Evolutionary conservation across 2,888 invertebrate species (phyloP), one percentile per base, ranked within the genome.

Genomic region (Oscheius sp.): DNA sequence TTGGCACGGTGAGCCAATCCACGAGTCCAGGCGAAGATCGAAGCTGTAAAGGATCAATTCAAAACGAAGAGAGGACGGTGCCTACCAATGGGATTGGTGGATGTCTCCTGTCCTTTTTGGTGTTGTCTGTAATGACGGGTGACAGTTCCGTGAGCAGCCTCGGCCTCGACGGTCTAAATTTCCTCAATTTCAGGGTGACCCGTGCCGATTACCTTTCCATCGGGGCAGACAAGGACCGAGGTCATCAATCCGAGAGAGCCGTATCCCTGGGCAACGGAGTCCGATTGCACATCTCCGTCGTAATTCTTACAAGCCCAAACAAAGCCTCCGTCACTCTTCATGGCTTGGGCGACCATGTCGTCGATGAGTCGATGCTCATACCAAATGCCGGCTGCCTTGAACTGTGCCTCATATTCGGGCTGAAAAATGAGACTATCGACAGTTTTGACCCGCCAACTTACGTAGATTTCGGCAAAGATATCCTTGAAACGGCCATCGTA

Each of bases 281-380:
- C 98, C 0, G 96, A 96, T 90, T 99, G 98, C 0, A 99, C 98
- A 90, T 99, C 98, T 53, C 98, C 98, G 88, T 99, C 98, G 89
- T 99, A 99, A 90, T 99, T 99, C 90, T 99, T 99, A 90, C 98
- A 99, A 9, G 98, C 96, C 98, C 98, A 99, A 0, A 99, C 96
- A 89, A 98, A 99, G 53, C 98, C 98, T 82, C 99, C 99, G 86
- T 96, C 95, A 0, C 95, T 94, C 90, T 98, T 81, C 78, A 84
- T 82, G 69, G 79, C 81, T 61, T 96, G 96, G 1, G 98, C 98
- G 16, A 98, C 97, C 98, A 98, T 98, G 88, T 99, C 98, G 89
- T 99, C 98, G 88, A 99, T 99, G 69, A 99, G 91, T 76, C 98
- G 92, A 90, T 99, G 98, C 89, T 99, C 98, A 89, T 99, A 99